These are phyloP conservation scores for Aix galericulata DNA, from an alignment of 2,113 vertebrate genomes.

Conservation along the genomic window DNA sequence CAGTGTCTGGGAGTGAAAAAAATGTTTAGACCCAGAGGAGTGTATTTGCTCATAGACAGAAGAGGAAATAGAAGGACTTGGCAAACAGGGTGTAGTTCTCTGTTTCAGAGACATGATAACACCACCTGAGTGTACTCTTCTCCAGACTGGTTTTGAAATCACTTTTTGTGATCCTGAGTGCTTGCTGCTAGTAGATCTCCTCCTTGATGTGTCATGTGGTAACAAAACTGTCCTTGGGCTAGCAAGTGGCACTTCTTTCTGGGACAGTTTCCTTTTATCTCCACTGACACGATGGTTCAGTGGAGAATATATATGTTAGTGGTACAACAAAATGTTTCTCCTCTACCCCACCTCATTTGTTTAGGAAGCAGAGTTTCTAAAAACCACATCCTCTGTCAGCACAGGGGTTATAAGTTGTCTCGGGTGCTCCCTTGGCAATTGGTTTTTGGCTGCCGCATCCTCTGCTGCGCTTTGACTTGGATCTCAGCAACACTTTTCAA, in stretches of 20 bases:
- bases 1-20: background rate
- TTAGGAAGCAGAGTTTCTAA: background rate
- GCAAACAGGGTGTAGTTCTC: background rate
- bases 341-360: background rate
- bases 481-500: background rate
- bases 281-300: background rate
- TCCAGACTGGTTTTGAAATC: conserved; percentile 5
- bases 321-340: background rate
- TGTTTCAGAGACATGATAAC: background rate
- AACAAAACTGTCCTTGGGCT: background rate
- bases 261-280: conserved; percentile 20
- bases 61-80: background rate
- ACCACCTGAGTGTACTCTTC: background rate
- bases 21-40: background rate
- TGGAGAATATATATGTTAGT: background rate
- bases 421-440: background rate
- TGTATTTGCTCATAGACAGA: background rate
- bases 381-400: background rate
- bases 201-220: background rate
- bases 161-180: conserved; percentile 29
- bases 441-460: background rate
- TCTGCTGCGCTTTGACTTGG: background rate
- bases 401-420: background rate
- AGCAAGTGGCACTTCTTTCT: background rate
- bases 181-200: conserved; percentile 34